Base-by-base conservation (phyloP, 2,797 vertebrate species). In the Cetoscarus ocellatus region DNA sequence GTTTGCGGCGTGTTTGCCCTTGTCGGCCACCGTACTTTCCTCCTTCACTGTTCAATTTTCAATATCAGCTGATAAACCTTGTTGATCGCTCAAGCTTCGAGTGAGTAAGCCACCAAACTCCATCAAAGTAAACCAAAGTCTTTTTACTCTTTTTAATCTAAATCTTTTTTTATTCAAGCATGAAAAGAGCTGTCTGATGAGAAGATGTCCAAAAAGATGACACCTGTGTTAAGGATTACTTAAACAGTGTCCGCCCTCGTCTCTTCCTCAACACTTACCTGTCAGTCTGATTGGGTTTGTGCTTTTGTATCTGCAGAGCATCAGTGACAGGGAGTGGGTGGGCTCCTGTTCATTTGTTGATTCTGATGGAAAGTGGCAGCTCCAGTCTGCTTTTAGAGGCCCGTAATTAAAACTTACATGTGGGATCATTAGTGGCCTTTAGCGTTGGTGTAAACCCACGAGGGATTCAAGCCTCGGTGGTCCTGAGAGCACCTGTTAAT, bases 351-450 rank as follows among this genome's bases (percentile, higher is more conserved):
- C 75, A 67, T 74, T 52, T 75, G 56, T 68, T 73, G 80, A 80
- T 67, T 71, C 47, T 80, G 77, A 89, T 83, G 82, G 74, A 52
- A 83, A 63, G 79, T 80, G 77, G 75, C 84, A 8, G 68, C 63
- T 86, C 78, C 44, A 70, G 61, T 80, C 74, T 53, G 56, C 60
- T 64, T 19, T 54, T 63, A 54, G 68, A 83, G 79, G 61, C 70
- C 61, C 77, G 63, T 86, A 80, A 90, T 87, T 89, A 85, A 79
- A 90, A 77, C 52, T 78, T 15, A 69, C 73, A 61, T 65, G 66
- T 64, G 47, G 6, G 5, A 73, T 71, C 63, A 69, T 75, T 76
- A 64, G 2, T 48, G 70, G 43, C 56, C 54, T 67, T 72, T 68
- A 35, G 50, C 55, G 65, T 62, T 34, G 10, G 40, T 40, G 63